Conservation (phyloP, 1,140 invertebrate species). For the Meloidogyne hapla region DNA sequence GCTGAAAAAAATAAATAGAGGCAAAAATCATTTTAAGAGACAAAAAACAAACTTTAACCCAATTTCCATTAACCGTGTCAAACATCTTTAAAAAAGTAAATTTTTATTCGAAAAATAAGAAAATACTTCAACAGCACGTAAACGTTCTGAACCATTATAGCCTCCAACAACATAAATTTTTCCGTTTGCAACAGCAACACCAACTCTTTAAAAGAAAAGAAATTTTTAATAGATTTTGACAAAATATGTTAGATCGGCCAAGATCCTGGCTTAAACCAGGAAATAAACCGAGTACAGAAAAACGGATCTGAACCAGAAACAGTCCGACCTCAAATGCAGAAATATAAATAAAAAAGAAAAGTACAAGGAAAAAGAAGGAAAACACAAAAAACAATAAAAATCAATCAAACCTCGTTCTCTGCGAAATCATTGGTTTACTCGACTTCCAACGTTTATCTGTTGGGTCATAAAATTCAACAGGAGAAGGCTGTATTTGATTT, state of each 20-base stretch:
- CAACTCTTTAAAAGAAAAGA: slow-evolving; percentile 70
- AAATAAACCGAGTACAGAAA: too few species aligned
- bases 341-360: too few species aligned
- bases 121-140: slow-evolving; percentile 76
- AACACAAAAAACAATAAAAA: too few species aligned
- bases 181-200: slow-evolving; percentile 78
- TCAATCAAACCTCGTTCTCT: slow-evolving; percentile 65
- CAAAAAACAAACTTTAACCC: slow-evolving; percentile 73
- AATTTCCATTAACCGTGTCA: slow-evolving; percentile 74
- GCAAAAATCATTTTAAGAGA: not conserved
- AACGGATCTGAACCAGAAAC: too few species aligned
- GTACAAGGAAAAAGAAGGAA: too few species aligned
- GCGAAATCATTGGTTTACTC: slow-evolving; percentile 81
- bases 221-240: too few species aligned
- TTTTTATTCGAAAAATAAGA: not conserved
- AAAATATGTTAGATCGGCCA: too few species aligned
- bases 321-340: too few species aligned
- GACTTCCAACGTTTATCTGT: slow-evolving; percentile 74
- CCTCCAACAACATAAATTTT: slow-evolving; percentile 70
- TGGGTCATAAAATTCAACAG: slow-evolving; percentile 81
- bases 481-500: slow-evolving; percentile 24
- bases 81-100: slow-evolving; percentile 69
- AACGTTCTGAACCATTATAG: slow-evolving; percentile 78
- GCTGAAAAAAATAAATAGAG: slow-evolving; percentile 15
- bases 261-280: too few species aligned